Evolutionary conservation across 2,888 invertebrate genomes (phyloP).

Genomic region (Agrotis clavis): DNA sequence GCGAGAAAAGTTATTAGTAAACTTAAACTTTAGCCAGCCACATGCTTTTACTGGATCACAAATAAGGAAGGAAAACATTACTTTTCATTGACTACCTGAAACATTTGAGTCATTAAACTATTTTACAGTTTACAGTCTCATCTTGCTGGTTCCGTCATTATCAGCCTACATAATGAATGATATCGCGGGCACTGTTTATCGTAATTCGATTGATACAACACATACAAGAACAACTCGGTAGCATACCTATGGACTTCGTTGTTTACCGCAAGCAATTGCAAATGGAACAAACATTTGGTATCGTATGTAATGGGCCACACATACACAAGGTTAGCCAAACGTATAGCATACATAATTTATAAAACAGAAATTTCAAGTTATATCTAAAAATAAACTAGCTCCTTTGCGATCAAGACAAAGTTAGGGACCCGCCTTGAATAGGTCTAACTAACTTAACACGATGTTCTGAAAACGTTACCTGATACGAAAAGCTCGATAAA

Average conservation of each 20-base stretch:
- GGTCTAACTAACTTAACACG: background rate
- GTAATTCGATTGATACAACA: slow-evolving; percentile 39
- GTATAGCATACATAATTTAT: background rate
- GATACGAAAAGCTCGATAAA: slow-evolving; percentile 4
- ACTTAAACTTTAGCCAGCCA: background rate
- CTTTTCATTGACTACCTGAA: background rate
- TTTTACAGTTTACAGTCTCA: slow-evolving; percentile 17
- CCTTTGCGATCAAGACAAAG: background rate
- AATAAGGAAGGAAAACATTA: slow-evolving; percentile 16
- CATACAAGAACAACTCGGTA: slow-evolving; percentile 3
- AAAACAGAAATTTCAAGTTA: background rate
- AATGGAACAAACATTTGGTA: slow-evolving; percentile 41
- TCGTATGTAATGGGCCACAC: slow-evolving; percentile 12
- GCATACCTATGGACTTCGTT: slow-evolving; percentile 25
- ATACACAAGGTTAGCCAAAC: slow-evolving; percentile 12
- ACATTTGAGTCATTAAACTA: background rate
- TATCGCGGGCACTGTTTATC: slow-evolving; percentile 31
- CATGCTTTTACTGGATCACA: background rate
- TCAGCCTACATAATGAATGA: slow-evolving; percentile 25
- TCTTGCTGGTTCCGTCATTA: slow-evolving; percentile 23
- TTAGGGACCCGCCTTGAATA: slow-evolving; percentile 15
- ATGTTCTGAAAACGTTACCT: slow-evolving; percentile 12
- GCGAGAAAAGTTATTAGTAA: background rate
- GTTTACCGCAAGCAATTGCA: slow-evolving; percentile 29
- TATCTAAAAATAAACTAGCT: background rate